A percentile compares a stretch with the other conserved stretches of the same genome.
Evolutionary conservation across 2,113 vertebrate genomes (phyloP).

Genomic region (Brienomyrus longianalis): DNA sequence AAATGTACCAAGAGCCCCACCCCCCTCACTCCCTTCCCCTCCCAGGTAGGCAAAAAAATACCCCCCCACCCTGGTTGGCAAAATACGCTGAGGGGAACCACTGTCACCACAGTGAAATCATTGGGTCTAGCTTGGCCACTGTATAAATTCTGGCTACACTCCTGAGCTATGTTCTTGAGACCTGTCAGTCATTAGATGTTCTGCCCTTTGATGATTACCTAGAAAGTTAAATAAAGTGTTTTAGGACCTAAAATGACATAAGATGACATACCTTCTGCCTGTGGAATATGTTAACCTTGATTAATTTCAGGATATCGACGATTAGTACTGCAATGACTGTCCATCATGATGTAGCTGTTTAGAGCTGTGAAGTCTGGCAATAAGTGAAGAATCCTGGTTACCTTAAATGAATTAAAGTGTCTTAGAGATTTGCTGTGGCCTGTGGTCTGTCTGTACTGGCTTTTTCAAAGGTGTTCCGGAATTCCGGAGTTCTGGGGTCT

Average conservation of each 20-base stretch:
- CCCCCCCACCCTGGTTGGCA: too few species aligned
- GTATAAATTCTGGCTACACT: neutral
- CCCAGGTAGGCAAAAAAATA: too few species aligned
- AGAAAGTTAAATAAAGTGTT: neutral
- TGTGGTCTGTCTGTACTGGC: neutral
- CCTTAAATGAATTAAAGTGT: neutral
- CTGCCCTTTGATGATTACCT: neutral
- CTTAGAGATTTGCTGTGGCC: neutral
- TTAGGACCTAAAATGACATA: neutral
- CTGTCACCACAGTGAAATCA: neutral
- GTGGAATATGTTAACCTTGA: neutral
- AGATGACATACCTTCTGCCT: neutral
- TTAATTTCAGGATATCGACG: neutral
- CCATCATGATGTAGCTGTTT: neutral
- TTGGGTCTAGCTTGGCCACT: neutral
- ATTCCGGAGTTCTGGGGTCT: neutral
- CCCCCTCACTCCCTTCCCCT: too few species aligned
- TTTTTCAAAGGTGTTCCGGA: neutral
- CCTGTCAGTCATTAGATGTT: neutral
- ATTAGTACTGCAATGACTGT: neutral
- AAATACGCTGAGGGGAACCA: too few species aligned
- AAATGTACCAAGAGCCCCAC: neutral
- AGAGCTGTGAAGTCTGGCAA: neutral
- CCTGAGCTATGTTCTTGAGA: neutral
- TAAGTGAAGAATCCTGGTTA: neutral